Percentiles rank a stretch among this genome's conserved stretches.
phyloP scores from a whole-genome alignment of 2,113 vertebrate genomes.

The Saccopteryx bilineata region DNA sequence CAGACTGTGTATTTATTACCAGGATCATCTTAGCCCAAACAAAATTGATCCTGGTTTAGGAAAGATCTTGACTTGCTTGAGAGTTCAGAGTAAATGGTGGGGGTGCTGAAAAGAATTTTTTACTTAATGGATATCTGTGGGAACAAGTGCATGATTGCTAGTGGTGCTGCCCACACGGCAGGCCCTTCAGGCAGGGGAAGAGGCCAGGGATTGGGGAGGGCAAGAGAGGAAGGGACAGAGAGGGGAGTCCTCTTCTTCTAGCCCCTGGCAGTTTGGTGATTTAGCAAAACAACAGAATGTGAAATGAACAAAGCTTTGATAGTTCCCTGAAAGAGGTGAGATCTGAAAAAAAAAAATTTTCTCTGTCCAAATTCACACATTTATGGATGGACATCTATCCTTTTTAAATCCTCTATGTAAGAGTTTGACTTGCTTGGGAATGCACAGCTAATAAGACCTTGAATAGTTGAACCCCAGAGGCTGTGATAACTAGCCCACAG shows the following conservation, averaged over 20 bases:
- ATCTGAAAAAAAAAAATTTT: not conserved
- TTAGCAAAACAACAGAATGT: not conserved
- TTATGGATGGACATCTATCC: not conserved
- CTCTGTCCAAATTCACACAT: not conserved
- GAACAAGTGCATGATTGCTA: constrained; percentile 66
- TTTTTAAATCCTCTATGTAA: not conserved
- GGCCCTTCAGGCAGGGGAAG: constrained; percentile 20
- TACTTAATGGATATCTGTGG: constrained; percentile 76
- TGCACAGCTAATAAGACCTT: not conserved
- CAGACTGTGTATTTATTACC: constrained; percentile 55
- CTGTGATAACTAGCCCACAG: not conserved
- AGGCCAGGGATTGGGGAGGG: not conserved
- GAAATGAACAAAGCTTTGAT: not conserved
- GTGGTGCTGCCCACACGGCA: not conserved
- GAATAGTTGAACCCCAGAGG: not conserved
- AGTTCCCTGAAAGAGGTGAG: not conserved
- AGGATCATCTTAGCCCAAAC: constrained; percentile 69
- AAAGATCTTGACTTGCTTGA: constrained; percentile 49
- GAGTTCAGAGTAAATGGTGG: constrained; percentile 67
- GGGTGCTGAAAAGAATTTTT: constrained; percentile 51
- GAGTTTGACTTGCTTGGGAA: not conserved
- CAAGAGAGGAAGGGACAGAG: not conserved
- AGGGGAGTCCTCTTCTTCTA: not conserved
- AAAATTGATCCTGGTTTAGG: constrained; percentile 77
- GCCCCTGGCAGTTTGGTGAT: not conserved